Evolutionary conservation across 1,140 invertebrate species (phyloP), one percentile per base, ranked within the genome.

Genomic region (Camponotus vicinus): DNA sequence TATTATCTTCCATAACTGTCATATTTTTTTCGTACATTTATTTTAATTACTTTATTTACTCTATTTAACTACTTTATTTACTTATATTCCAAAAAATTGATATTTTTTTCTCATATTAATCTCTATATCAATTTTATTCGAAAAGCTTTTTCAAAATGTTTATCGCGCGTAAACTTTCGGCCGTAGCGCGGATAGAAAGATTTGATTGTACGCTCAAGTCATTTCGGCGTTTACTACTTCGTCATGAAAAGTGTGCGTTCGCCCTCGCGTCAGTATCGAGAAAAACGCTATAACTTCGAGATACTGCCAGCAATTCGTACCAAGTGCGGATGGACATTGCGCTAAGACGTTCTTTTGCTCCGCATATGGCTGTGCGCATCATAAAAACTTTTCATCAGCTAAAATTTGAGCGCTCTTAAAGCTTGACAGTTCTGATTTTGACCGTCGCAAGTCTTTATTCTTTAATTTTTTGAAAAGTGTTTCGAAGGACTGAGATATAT

Each of bases 351-450:
- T 45, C 9, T 82, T 82, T 42, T 55, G 79, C 13, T 42, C 21
- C n/a, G 40, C 79, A 21, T 73, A 73, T 40, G 57, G 73, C 79
- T 61, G 40, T n/a, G 13, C 40, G 32, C 21, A 11, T 73, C 79
- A 32, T 73, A 73, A 82, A 82, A 82, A 82, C 67, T 82, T 82
- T 82, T 82, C 79, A 82, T 73, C 79, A 82, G 79, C 37, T 61
- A 73, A 82, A 82, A 82, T 82, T 82, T 61, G 37, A 82, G 13
- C 55, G 55, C 27, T 34, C 55, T 61, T 73, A 73, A 73, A 27
- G 18, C 3, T 32, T n/a, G 15, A 4, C n/a, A 11, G 3, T 8
- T 49, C 27, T 67, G 42, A 80, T 15, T 5, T 27, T 13, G 15
- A 71, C 42, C 15, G 45, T 21, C 49, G 7, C 1, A 11, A 21